A percentile compares a stretch with the other conserved stretches of the same genome.
phyloP scores from a whole-genome alignment of 2,888 invertebrate species.

The Eueremaeus valkanovi region DNA sequence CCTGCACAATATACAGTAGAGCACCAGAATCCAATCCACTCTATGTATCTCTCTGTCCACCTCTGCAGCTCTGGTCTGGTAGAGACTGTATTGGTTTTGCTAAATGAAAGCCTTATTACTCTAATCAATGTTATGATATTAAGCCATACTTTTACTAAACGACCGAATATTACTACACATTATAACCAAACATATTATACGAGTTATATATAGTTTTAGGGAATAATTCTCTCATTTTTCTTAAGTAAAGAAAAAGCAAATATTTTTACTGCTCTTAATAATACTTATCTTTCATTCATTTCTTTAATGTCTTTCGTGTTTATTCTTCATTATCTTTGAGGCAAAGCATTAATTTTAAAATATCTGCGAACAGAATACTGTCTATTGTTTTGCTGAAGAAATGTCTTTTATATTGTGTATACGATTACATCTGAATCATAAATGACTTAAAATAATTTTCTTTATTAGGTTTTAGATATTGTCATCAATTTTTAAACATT shows the following conservation, averaged over 20 bases:
- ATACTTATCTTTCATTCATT: neutral
- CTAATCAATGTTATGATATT: constrained; percentile 30
- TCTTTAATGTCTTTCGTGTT: constrained; percentile 7
- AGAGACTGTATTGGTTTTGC: neutral
- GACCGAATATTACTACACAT: too few species aligned
- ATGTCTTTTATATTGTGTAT: constrained; percentile 1
- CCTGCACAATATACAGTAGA: neutral
- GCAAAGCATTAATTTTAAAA: neutral
- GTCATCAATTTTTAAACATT: too few species aligned
- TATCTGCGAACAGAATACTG: neutral
- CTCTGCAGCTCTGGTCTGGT: neutral
- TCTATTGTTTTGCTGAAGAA: neutral
- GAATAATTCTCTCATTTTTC: neutral
- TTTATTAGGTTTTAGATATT: too few species aligned
- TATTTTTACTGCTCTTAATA: neutral
- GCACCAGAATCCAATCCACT: neutral
- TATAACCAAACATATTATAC: too few species aligned
- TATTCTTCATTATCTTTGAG: constrained; percentile 2
- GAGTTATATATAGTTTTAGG: too few species aligned
- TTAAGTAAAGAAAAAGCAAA: neutral
- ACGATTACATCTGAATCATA: too few species aligned
- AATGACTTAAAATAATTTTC: too few species aligned
- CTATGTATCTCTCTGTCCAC: constrained; percentile 1
- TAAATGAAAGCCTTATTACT: constrained; percentile 30
- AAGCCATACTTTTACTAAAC: neutral